Evolutionary conservation across 2,797 vertebrate species (phyloP).

Genomic region (Siniperca scherzeri): DNA sequence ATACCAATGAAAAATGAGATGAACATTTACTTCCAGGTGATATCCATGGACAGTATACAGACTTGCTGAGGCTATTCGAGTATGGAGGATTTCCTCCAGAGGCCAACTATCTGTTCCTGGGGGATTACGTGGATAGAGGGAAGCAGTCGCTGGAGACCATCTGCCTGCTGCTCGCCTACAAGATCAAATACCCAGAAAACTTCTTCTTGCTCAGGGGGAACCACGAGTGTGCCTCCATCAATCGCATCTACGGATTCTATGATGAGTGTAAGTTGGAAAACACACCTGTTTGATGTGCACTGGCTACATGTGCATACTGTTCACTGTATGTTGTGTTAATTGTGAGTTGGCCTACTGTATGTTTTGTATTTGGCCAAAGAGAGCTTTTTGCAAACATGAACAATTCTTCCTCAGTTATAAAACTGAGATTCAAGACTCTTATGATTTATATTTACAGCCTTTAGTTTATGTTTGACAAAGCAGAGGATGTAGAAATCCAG

Average conservation of each 20-base stretch:
- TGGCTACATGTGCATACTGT: background rate
- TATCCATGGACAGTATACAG: slow-evolving; percentile 98
- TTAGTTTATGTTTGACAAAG: too few relatives aligned
- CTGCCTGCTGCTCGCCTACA: slow-evolving; percentile 96
- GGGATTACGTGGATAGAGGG: slow-evolving; percentile 97
- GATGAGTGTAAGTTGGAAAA: slow-evolving; percentile 90
- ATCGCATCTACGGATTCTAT: slow-evolving; percentile 99
- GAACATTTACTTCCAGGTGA: slow-evolving; percentile 85
- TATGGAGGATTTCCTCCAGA: slow-evolving; percentile 97
- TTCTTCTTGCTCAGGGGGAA: slow-evolving; percentile 97
- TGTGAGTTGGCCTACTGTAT: background rate
- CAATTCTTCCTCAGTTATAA: too few relatives aligned
- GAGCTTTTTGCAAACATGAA: background rate
- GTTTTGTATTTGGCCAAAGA: background rate
- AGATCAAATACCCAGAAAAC: slow-evolving; percentile 98
- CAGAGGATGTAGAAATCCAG: too few relatives aligned
- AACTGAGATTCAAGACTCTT: too few relatives aligned
- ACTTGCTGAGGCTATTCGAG: slow-evolving; percentile 95
- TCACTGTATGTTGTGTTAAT: background rate
- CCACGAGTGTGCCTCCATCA: slow-evolving; percentile 98
- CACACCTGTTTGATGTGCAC: background rate
- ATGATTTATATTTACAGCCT: too few relatives aligned
- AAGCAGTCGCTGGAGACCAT: slow-evolving; percentile 98
- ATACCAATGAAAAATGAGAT: background rate
- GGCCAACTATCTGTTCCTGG: slow-evolving; percentile 97